Base-by-base conservation (phyloP, 2,113 vertebrate species). In the Dolichallabes microphthalmus region DNA sequence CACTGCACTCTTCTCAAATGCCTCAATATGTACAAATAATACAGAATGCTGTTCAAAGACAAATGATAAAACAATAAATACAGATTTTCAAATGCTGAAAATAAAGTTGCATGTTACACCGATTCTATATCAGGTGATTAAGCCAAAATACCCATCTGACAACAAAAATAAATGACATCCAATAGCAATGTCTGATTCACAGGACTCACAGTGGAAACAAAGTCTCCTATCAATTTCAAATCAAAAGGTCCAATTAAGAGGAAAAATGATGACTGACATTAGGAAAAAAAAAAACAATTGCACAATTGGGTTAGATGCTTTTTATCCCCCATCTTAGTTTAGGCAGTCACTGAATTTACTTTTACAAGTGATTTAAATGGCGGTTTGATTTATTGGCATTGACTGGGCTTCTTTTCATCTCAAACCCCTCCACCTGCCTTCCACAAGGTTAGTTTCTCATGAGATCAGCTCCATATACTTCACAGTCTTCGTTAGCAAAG, bases 51-150 rank as follows among this genome's bases (percentile, higher is more conserved):
- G 82, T 80, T 89, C 30, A 75, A 83, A 76, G 57, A 58, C 82
- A 69, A 84, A 82, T n/a, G 66, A 82, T 74, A 79, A 89, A 80
- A 66, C 81, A 89, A 89, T 87, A 86, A 86, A 89, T 87, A 86
- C 69, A 66, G 30, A 57, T 35, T 79, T 76, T 80, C 61, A 22
- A 53, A 83, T 35, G 32, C 45, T 53, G 45, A 81, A 86, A 69
- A 64, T 55, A 32, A 57, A 74, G 22, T 45, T 5, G 30, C 61
- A 61, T 63, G 60, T 76, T 73, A n/a, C 53, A 85, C 39, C 2
- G 61, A 83, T 68, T 83, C 63, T 64, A 82, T 45, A 85, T 85
- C 75, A 88, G 71, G 66, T 83, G 66, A 58, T 58, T 35, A 57
- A 8, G 17, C 69, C 76, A 88, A 78, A n/a, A 77, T 45, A 58